Evolutionary conservation across 2,113 vertebrate genomes (phyloP), one percentile per base, ranked within the genome.

Genomic region (Eudyptes chrysolophus): DNA sequence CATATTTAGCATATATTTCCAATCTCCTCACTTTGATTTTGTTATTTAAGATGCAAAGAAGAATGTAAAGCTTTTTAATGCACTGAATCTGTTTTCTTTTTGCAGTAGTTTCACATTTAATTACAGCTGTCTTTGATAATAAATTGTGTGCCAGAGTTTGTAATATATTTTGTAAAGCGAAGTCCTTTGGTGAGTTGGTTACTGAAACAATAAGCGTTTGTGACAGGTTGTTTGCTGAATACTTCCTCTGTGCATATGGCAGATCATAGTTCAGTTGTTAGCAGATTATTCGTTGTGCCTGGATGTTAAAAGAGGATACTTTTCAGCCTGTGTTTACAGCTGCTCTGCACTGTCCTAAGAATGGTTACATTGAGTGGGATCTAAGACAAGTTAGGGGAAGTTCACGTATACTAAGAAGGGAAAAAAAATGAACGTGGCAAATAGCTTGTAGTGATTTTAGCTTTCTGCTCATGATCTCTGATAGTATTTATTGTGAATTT

Each of bases 151-250:
- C 36, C 46, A 4, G 91, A 48, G 79, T 46, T 81, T 38, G 83
- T 71, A 77, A 58, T 70, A 2, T 46, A 9, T 84, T 74, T 89
- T 62, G 49, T 87, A 44, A 49, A 96, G 81, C 17, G 1, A 36
- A 25, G 32, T 68, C 80, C 92, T 81, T 92, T 80, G 77, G 7
- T 71, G 80, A 82, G 62, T 25, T 52, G 80, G 60, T 82, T 88
- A 15, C 82, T 60, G 74, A 26, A 61, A 74, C 90, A 87, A 66
- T 97, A 94, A 97, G 72, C 36, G 0, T 58, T 96, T 96, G 80
- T 97, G 96, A 96, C 97, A 97, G 93, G 76, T 66, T 94, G 87
- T 89, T 96, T 97, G 97, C 88, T 77, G 96, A 94, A 62, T 76
- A 85, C 90, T 94, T 94, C 84, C 92, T 94, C 90, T 29, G 18